Percentiles rank a stretch among this genome's conserved stretches.
phyloP scores from a whole-genome alignment of 2,888 invertebrate species.

The Leucophenga maculata region DNA sequence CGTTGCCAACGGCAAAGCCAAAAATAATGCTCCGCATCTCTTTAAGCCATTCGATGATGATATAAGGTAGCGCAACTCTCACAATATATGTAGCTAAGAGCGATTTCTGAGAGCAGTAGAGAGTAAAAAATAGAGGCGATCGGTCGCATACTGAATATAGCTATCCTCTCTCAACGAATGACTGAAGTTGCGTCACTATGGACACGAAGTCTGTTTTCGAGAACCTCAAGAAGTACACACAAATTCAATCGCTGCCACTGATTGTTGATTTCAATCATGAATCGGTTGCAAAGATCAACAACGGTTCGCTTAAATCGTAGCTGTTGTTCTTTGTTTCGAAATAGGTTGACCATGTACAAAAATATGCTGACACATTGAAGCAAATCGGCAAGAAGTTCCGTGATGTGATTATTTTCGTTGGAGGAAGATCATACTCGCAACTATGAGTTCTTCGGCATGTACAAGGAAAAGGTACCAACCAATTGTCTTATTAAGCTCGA shows the following conservation, averaged over 20 bases:
- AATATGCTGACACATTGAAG: constrained; percentile 83
- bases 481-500: constrained; percentile 94
- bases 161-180: no score
- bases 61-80: no score
- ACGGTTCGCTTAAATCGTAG: constrained; percentile 97
- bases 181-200: no score
- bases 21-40: constrained; percentile 85
- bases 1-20: constrained; percentile 84
- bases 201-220: constrained; percentile 81
- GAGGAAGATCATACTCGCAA: constrained; percentile 97
- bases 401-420: constrained; percentile 94
- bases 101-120: no score
- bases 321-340: constrained; percentile 95
- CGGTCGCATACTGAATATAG: no score
- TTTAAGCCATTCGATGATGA: constrained; percentile 97
- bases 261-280: constrained; percentile 98
- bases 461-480: constrained; percentile 91
- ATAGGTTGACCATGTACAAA: constrained; percentile 87
- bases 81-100: no score
- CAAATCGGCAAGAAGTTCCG: constrained; percentile 91
- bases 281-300: constrained; percentile 98
- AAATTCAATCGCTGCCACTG: constrained; percentile 87
- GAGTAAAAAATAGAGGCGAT: no score
- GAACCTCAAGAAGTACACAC: constrained; percentile 86
- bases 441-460: constrained; percentile 99